A percentile compares a stretch with the other conserved stretches of the same genome.
Evolutionary conservation across 2,113 vertebrate genomes (phyloP).

Genomic region (Tupaia tana): DNA sequence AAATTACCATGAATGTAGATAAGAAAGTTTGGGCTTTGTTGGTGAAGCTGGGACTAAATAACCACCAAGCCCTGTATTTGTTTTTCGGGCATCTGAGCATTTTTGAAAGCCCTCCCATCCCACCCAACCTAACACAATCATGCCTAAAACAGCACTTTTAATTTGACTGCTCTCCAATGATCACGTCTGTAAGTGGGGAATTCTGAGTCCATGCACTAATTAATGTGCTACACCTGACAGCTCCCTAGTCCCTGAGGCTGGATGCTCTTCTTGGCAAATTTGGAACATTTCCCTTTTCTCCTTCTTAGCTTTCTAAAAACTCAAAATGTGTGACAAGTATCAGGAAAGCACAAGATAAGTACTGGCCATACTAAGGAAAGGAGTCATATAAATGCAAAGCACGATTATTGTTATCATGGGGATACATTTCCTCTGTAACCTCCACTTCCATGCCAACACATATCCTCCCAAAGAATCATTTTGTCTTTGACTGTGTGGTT

Average conservation of each 20-base stretch:
- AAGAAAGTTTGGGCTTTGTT: background rate
- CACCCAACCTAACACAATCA: background rate
- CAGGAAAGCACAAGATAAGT: background rate
- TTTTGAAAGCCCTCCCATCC: background rate
- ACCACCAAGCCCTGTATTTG: background rate
- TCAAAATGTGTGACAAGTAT: background rate
- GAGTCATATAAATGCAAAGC: background rate
- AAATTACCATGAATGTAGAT: background rate
- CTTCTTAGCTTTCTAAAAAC: background rate
- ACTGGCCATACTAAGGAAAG: background rate
- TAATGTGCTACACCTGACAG: background rate
- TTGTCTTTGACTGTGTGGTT: too few species aligned
- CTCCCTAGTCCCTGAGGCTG: background rate
- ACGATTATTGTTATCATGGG: conserved; percentile 3
- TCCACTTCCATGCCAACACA: background rate
- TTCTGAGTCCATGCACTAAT: background rate
- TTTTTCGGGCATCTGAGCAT: background rate
- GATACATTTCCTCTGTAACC: background rate
- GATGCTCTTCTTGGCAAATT: background rate
- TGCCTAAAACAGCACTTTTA: background rate
- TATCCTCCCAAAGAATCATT: background rate
- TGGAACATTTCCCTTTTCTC: background rate
- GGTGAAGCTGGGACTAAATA: background rate
- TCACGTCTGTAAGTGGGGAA: background rate
- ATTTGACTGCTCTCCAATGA: background rate